These are phyloP conservation scores for Ascidia mentula DNA, from an alignment of 23 tunicate species.

Conservation along the genomic window DNA sequence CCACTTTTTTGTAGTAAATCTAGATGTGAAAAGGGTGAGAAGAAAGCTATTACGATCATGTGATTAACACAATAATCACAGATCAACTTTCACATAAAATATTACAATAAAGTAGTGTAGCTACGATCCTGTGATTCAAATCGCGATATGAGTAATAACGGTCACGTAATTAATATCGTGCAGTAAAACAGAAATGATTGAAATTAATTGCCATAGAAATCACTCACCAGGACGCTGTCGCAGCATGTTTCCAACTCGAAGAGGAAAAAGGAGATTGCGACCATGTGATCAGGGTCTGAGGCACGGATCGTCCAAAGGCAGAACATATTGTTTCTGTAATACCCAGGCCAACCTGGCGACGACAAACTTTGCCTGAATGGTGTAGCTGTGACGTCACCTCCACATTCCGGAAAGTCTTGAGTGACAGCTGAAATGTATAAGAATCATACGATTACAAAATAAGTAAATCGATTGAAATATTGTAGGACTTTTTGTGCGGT, in stretches of 20 bases:
- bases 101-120: too few relatives aligned
- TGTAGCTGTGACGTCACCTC: neutral
- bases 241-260: conserved; percentile 28
- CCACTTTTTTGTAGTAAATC: too few relatives aligned
- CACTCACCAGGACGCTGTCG: conserved; percentile 25
- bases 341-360: neutral
- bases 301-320: conserved; percentile 32
- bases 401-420: neutral
- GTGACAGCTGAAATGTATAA: neutral
- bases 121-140: too few relatives aligned
- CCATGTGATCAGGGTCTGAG: conserved; percentile 26
- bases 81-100: neutral
- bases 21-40: too few relatives aligned
- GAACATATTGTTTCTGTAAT: neutral
- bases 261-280: conserved; percentile 16
- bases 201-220: neutral
- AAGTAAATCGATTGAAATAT: too few relatives aligned
- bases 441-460: too few relatives aligned
- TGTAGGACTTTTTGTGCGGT: too few relatives aligned
- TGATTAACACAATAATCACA: neutral
- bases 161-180: too few relatives aligned
- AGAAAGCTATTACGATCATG: too few relatives aligned
- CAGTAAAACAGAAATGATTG: too few relatives aligned
- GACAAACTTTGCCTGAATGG: neutral
- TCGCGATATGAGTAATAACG: too few relatives aligned